Base-by-base conservation (phyloP, 2,113 vertebrate species). In the Chaetodon auriga region DNA sequence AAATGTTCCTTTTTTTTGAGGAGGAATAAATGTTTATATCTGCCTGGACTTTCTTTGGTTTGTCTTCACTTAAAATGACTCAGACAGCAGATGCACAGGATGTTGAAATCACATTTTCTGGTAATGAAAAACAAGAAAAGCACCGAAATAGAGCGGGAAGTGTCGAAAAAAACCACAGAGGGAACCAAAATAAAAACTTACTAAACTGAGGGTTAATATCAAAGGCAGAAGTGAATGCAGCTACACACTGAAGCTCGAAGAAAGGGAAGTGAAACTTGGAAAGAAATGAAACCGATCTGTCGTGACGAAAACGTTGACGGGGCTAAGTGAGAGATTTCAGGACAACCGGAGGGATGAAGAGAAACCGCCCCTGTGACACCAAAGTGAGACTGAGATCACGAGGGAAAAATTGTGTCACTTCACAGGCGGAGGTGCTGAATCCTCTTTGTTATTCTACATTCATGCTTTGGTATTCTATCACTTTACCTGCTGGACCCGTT, bases 1-100 rank as follows among this genome's bases (percentile, higher is more conserved):
- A 83, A 82, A 78, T 85, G 75, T 84, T 83, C 58, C 84, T 48
- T 89, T 92, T 78, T 85, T 87, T 81, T 78, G 57, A 83, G 68
- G 75, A 89, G 71, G 57, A 94, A 92, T 93, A 87, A 94, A 92
- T 87, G 82, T 93, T 91, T 93, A 25, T 89, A 78, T 89, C 86
- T 87, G 81, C 61, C 82, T 90, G 88, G 80, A 80, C 18, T 80
- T 86, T 85, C 84, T 68, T 55, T n/a, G 15, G 16, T 79, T 15
- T 23, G 0, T 53, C 25, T 80, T 62, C 12, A 4, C n/a, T 49
- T 49, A 16, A 45, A 21, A 2, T 90, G 65, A 84, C 64, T 76
- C 80, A 83, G 69, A 19, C n/a, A 64, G 16, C 15, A 21, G 18
- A 80, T 65, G 14, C 25, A 79, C 61, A 9, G 7, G 19, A 43